These are phyloP conservation scores for Mesorhabditis belari DNA, from an alignment of 2,888 invertebrate species.

Conservation along the genomic window DNA sequence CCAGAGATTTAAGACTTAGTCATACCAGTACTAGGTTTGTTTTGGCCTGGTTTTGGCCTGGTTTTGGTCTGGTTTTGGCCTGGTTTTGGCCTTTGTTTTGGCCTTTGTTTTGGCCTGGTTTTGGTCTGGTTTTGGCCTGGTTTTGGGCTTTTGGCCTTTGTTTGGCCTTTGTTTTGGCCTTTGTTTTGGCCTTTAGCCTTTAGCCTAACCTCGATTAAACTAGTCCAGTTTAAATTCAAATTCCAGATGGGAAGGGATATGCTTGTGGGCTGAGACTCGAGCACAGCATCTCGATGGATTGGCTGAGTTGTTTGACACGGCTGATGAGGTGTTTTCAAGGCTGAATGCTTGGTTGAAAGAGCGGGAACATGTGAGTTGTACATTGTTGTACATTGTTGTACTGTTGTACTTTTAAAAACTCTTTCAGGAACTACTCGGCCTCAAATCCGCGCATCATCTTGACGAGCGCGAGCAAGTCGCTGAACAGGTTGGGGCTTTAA, in stretches of 20 bases:
- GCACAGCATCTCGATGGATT: conserved; percentile 39
- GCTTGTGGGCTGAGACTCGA: conserved; percentile 47
- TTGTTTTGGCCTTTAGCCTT: conserved; percentile 33
- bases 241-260: conserved; percentile 31
- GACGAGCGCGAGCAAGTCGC: conserved; percentile 53
- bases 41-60: too few species aligned
- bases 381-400: neutral
- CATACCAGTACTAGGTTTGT: too few species aligned
- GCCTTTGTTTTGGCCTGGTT: conserved; percentile 49
- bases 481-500: conserved; percentile 62
- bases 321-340: conserved; percentile 22
- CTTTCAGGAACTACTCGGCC: conserved; percentile 22
- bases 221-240: conserved; percentile 59
- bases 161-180: too few species aligned
- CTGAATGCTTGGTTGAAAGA: conserved; percentile 42
- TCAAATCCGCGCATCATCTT: conserved; percentile 46
- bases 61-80: conserved; percentile 61
- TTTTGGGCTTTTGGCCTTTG: conserved; percentile 37
- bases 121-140: too few species aligned
- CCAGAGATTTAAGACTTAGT: too few species aligned
- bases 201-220: conserved; percentile 54
- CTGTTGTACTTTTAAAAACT: neutral
- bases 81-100: conserved; percentile 22
- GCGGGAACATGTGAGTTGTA: conserved; percentile 23
- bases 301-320: conserved; percentile 34